Conservation (phyloP, 2,113 vertebrate species). For the Amazona vittata region DNA sequence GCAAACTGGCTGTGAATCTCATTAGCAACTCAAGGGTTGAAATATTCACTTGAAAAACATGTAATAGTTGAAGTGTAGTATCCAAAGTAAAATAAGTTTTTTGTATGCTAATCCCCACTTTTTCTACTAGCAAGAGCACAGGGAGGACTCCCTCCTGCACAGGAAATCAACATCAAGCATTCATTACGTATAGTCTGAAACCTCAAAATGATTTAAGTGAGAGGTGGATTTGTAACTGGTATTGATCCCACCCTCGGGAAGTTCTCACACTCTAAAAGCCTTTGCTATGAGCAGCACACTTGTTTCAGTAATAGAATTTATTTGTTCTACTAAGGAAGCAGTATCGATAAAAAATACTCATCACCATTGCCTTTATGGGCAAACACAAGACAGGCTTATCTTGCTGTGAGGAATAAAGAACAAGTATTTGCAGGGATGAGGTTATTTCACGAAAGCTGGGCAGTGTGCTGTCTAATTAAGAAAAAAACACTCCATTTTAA, state of each 20-base stretch:
- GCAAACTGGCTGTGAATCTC: not conserved
- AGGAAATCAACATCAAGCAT: not conserved
- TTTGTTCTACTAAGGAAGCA: not conserved
- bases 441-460: not conserved
- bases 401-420: not conserved
- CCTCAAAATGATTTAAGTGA: not conserved
- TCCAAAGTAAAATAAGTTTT: not conserved
- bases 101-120: not conserved
- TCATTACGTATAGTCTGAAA: not conserved
- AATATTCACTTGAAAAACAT: not conserved
- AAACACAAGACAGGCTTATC: not conserved
- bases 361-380: not conserved
- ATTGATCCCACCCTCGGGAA: not conserved
- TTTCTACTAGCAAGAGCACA: not conserved
- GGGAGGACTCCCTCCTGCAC: not conserved
- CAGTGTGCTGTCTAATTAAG: not conserved
- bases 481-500: not conserved
- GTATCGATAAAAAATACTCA: not conserved
- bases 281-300: not conserved
- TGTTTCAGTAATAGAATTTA: not conserved
- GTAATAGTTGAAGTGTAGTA: not conserved
- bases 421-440: not conserved
- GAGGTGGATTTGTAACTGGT: not conserved
- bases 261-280: not conserved
- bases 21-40: not conserved